Conservation (phyloP, 2,113 vertebrate species). For the Cairina moschata region DNA sequence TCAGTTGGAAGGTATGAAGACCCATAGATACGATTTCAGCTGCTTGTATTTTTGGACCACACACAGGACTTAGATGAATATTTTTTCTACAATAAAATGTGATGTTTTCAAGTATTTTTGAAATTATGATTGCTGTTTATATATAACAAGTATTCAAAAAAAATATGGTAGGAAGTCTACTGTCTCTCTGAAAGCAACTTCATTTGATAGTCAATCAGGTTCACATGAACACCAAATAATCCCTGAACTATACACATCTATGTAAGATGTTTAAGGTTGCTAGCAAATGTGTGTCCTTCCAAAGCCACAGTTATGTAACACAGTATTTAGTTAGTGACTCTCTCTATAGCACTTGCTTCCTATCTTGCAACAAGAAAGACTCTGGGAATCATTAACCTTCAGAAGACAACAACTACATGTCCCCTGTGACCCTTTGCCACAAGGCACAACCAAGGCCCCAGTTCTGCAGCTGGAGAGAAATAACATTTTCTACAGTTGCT, state of each 20-base stretch:
- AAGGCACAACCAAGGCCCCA: not conserved
- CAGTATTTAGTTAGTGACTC: not conserved
- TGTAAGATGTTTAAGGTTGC: not conserved
- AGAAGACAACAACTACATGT: not conserved
- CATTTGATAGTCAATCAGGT: not conserved
- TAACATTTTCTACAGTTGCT: not conserved
- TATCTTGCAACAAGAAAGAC: not conserved
- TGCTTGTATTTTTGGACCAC: slow-evolving; percentile 24
- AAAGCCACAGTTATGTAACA: not conserved
- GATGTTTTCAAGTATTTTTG: not conserved
- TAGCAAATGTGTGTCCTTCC: not conserved
- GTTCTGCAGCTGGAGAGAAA: not conserved
- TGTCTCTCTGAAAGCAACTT: not conserved
- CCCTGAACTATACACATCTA: not conserved
- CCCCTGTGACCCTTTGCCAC: not conserved
- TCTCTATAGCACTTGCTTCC: not conserved
- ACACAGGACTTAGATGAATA: not conserved
- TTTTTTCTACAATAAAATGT: not conserved
- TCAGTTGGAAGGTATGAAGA: not conserved
- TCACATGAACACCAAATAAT: not conserved
- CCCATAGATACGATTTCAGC: not conserved
- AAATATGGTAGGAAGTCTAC: not conserved
- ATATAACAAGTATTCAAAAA: not conserved
- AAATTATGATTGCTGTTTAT: not conserved
- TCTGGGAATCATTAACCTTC: not conserved